These are phyloP conservation scores for Andrena bucephala DNA, from an alignment of 2,888 invertebrate genomes.

Conservation along the genomic window DNA sequence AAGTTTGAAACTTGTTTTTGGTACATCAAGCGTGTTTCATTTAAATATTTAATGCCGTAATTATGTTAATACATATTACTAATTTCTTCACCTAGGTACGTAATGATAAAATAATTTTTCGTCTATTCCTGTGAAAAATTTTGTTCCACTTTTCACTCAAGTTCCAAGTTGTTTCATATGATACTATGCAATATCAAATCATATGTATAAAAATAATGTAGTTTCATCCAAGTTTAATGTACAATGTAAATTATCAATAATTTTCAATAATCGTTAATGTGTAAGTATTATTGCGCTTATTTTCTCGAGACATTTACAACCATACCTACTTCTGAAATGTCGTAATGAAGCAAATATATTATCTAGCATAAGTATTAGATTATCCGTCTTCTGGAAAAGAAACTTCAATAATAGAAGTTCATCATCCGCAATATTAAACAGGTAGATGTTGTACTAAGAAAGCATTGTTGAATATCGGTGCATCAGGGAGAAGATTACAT, in stretches of 20 bases:
- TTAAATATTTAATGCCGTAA: neutral
- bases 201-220: neutral
- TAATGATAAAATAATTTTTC: neutral
- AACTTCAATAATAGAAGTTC: no score
- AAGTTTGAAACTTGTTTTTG: no score
- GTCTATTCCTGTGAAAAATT: neutral
- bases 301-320: neutral
- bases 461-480: neutral
- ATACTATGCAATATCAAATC: neutral
- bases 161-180: neutral
- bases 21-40: neutral
- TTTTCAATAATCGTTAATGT: neutral
- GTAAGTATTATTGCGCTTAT: neutral
- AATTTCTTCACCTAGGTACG: neutral
- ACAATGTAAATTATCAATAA: neutral
- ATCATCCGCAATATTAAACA: neutral
- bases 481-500: neutral
- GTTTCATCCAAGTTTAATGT: conserved; percentile 13
- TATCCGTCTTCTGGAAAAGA: no score
- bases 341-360: neutral
- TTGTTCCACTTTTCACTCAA: neutral
- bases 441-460: neutral
- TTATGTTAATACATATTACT: neutral
- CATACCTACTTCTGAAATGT: neutral
- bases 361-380: no score